These are phyloP conservation scores for Etheostoma perlongum DNA, from an alignment of 2,797 vertebrate genomes.

Conservation along the genomic window DNA sequence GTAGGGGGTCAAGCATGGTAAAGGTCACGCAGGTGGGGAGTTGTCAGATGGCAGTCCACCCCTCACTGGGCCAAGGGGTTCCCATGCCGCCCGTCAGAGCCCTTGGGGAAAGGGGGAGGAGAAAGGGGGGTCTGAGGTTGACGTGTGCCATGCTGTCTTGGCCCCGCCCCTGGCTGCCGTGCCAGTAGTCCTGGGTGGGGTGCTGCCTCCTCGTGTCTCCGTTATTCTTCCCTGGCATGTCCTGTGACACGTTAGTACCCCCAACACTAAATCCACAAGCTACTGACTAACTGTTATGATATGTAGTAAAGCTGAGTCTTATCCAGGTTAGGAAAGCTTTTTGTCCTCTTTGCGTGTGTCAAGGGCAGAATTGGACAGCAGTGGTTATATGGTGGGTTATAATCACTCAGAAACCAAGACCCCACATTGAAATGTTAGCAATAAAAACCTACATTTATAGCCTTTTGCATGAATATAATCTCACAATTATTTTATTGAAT, in stretches of 20 bases:
- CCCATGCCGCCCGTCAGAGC: conserved; percentile 74
- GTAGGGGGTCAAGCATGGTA: conserved; percentile 83
- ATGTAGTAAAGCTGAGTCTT: conserved; percentile 6
- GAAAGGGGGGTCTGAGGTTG: conserved; percentile 67
- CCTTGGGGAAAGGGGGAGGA: conserved; percentile 56
- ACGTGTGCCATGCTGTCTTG: conserved; percentile 82
- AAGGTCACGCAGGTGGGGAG: conserved; percentile 88
- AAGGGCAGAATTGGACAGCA: neutral
- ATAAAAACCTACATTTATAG: neutral
- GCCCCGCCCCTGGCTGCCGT: conserved; percentile 68
- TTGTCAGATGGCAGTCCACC: conserved; percentile 80
- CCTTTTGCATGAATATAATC: neutral
- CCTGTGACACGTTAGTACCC: conserved; percentile 56
- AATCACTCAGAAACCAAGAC: neutral
- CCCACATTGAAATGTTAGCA: neutral
- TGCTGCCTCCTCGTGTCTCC: conserved; percentile 68
- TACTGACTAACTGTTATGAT: conserved; percentile 30
- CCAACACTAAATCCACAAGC: conserved; percentile 47
- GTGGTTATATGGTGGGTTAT: too few relatives aligned
- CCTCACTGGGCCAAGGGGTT: conserved; percentile 73
- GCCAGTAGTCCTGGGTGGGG: conserved; percentile 63
- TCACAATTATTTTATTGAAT: neutral
- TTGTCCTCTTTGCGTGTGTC: neutral
- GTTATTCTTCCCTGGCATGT: conserved; percentile 58
- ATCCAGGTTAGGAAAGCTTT: conserved; percentile 21